phyloP scores from a whole-genome alignment of 2,113 vertebrate species.

The Morone saxatilis region DNA sequence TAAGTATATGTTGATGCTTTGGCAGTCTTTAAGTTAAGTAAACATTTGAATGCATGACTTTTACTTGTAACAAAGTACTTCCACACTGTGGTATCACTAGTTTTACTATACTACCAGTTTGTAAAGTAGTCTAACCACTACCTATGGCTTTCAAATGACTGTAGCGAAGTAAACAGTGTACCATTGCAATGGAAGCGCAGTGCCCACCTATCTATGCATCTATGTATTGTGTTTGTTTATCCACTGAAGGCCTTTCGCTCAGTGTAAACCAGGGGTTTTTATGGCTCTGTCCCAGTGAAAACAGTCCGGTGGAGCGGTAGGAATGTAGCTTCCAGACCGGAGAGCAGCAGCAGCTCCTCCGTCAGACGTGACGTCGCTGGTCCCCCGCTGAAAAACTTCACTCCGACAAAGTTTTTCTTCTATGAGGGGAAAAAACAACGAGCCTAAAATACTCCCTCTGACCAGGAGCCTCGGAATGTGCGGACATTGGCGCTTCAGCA shows the following conservation, averaged over 20 bases:
- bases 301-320: constrained; percentile 51
- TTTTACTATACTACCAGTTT: no score
- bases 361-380: constrained; percentile 82
- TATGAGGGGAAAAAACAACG: constrained; percentile 16
- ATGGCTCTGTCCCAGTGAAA: constrained; percentile 39
- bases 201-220: no score
- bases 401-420: constrained; percentile 71
- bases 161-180: no score
- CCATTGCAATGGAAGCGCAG: no score
- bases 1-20: not conserved
- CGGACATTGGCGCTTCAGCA: constrained; percentile 38
- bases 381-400: constrained; percentile 69
- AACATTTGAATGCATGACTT: not conserved
- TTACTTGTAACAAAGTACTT: not conserved
- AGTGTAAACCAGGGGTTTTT: not conserved
- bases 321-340: constrained; percentile 51
- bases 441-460: constrained; percentile 23
- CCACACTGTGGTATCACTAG: no score
- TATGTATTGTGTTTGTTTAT: not conserved
- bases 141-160: no score
- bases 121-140: no score
- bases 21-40: no score
- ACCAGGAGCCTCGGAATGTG: constrained; percentile 68
- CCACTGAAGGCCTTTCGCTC: not conserved
- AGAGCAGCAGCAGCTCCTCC: constrained; percentile 53